Evolutionary conservation across 2,113 vertebrate species (phyloP).

Genomic region (Mastomys coucha): DNA sequence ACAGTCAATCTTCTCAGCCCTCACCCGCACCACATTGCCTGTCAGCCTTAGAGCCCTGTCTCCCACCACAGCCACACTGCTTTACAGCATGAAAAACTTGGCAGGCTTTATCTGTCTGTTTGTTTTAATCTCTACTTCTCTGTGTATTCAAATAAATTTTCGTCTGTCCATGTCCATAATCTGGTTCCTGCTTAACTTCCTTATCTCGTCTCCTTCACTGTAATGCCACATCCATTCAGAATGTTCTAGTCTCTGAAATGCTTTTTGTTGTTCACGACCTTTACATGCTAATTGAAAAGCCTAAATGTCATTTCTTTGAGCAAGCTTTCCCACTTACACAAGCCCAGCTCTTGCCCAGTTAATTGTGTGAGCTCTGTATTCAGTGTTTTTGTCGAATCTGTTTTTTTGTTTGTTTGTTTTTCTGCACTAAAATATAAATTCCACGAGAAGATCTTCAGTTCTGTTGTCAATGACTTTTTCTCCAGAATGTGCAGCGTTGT

Average conservation of each 20-base stretch:
- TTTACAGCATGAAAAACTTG: neutral
- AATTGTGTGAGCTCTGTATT: neutral
- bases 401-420: neutral
- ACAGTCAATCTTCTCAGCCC: neutral
- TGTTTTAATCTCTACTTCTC: conserved; percentile 12
- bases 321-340: neutral
- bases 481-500: neutral
- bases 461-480: neutral
- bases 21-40: neutral
- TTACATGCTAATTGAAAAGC: neutral
- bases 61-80: neutral
- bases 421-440: conserved; percentile 29
- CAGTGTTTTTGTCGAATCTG: neutral
- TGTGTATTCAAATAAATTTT: neutral
- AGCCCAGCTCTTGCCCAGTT: neutral
- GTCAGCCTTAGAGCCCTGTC: neutral
- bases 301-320: conserved; percentile 8
- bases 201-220: neutral
- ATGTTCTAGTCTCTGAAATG: neutral
- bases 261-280: neutral
- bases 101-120: neutral
- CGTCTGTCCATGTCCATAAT: neutral
- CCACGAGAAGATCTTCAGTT: neutral
- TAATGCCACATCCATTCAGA: neutral
- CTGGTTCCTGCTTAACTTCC: neutral